Evolutionary conservation across 2,888 invertebrate genomes (phyloP).

Genomic region (Fragum sueziense): DNA sequence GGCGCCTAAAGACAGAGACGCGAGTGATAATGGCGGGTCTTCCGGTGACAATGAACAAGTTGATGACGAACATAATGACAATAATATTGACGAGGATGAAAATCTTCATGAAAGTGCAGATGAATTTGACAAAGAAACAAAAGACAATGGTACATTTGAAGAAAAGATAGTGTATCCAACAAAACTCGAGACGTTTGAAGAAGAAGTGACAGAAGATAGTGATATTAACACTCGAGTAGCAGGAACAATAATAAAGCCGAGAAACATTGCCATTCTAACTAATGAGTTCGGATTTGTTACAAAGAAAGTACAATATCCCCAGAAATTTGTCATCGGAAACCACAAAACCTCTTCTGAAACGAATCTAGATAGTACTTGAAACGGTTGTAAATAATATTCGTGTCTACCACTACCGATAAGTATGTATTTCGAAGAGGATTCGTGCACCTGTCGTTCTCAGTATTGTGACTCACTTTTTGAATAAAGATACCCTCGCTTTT

Average conservation of each 20-base stretch:
- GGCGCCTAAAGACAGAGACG: constrained; percentile 37
- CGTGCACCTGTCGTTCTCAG: no score
- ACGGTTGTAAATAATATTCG: no score
- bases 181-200: background rate
- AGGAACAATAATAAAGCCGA: constrained; percentile 32
- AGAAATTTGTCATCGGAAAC: constrained; percentile 36
- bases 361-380: no score
- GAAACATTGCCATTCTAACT: constrained; percentile 28
- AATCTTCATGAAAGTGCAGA: background rate
- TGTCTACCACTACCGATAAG: no score
- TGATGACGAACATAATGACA: background rate
- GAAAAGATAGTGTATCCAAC: constrained; percentile 35
- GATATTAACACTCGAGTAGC: background rate
- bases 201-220: background rate
- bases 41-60: background rate
- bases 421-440: no score
- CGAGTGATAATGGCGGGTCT: background rate
- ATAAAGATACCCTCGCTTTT: no score
- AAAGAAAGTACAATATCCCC: constrained; percentile 50
- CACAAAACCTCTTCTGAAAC: background rate
- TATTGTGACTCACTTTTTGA: no score
- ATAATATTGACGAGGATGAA: background rate
- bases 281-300: constrained; percentile 47
- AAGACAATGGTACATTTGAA: background rate
- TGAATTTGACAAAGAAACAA: background rate